These are phyloP conservation scores for Mesorhabditis sp. DNA, from an alignment of 2,888 invertebrate species.

Conservation along the genomic window DNA sequence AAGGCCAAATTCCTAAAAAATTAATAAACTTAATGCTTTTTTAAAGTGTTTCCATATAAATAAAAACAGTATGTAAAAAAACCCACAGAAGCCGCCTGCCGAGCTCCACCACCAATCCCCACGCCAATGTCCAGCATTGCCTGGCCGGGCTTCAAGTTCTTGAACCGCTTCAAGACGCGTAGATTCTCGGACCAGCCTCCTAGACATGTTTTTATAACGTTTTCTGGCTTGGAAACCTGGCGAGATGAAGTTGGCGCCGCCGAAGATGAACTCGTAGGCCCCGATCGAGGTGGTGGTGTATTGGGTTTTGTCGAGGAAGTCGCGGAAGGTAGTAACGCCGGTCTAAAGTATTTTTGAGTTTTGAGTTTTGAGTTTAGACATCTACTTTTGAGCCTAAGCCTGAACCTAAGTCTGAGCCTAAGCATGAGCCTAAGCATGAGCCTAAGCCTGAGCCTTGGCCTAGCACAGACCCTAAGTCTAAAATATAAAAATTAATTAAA, in stretches of 20 bases:
- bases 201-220: constrained; percentile 5
- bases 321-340: constrained; percentile 55
- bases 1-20: constrained; percentile 61
- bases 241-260: constrained; percentile 64
- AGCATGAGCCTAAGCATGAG: too few species aligned
- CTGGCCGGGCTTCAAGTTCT: constrained; percentile 60
- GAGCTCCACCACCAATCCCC: constrained; percentile 61
- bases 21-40: background rate
- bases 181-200: constrained; percentile 61
- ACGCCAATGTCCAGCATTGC: constrained; percentile 66
- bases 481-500: too few species aligned
- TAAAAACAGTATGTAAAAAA: too few species aligned
- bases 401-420: too few species aligned
- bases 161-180: constrained; percentile 61
- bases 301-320: constrained; percentile 65
- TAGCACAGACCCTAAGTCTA: too few species aligned
- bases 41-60: too few species aligned
- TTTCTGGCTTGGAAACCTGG: constrained; percentile 57
- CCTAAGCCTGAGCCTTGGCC: too few species aligned
- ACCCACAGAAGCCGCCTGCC: constrained; percentile 47
- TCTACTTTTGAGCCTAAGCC: too few species aligned
- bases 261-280: constrained; percentile 65
- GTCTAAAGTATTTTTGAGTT: too few species aligned
- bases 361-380: too few species aligned
- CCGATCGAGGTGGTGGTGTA: constrained; percentile 64